Base-by-base conservation (phyloP, 2,113 vertebrate genomes). In the Orientallactaga bullata region DNA sequence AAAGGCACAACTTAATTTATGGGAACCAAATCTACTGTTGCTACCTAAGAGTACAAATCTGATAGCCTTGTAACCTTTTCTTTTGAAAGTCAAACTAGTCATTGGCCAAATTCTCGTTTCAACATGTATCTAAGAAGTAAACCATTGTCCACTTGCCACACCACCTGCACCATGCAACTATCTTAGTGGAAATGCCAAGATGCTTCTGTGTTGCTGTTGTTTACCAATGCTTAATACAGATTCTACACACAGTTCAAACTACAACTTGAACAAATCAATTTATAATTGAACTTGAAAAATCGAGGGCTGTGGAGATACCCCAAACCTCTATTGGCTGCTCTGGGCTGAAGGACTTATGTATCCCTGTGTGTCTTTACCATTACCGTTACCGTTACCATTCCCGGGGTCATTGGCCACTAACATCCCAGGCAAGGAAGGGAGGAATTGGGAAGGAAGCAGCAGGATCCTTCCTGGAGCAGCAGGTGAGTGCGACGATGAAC, bases 51-150 rank as follows among this genome's bases (percentile, higher is more conserved):
- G 24, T 26, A 80, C 66, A 84, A 65, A 61, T 91, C 3, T 63
- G 42, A 90, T 93, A 95, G 35, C 87, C 81, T 96, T 97, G 93
- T 42, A 61, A 86, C 12, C 9, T 89, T 42, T 71, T 88, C 37
- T 88, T 35, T 92, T 96, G 92, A 55, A 88, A 96, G 72, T 2
- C 12, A 42, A 73, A 91, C 94, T 39, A 95, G 42, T 63, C 87
- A 91, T 26, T 79, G 72, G 81, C 4, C 16, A 89, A 93, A 26
- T 1, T 0, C 78, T 42, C 88, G 77, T 95, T 71, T 89, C 78
- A 95, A 26, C 78, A 90, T 5, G 68, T 95, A 96, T 16, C 5
- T 47, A 85, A 95, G 85, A 92, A 95, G 5, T 88, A 71, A 3
- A 24, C 16, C 69, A 35, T 8, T 20, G 28, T 42, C 84, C 55